Evolutionary conservation across 1,140 invertebrate species (phyloP), one percentile per base, ranked within the genome.

Genomic region (Oncopodura yosiiana): DNA sequence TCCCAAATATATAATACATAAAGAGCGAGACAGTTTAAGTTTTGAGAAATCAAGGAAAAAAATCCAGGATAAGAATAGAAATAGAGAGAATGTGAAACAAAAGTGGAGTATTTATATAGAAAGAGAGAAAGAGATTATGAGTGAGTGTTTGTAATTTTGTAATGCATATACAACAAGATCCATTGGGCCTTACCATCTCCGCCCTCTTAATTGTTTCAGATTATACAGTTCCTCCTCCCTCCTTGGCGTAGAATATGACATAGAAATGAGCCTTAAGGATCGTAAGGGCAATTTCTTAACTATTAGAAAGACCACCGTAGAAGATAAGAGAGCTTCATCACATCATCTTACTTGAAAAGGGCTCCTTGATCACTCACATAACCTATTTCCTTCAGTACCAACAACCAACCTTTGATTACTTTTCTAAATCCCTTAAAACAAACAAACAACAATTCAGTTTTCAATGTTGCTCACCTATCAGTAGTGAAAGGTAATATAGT

Each of bases 171-270:
- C 14, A 14, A 14, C 6, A 9, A 14, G 16, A 16, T 8, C 45
- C 19, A 16, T 39, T 27, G 18, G 53, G 44, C 37, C 42, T 42
- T 30, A 34, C 42, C 34, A 27, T 43, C 41, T 30, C 56, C 56
- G 49, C 56, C n/a, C 56, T 58, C 51, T 43, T 52, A 58, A 52
- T 58, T 51, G 49, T 58, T 52, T 58, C 42, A 51, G 43, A 58
- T 58, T 58, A 58, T 42, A 51, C 42, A 29, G 27, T 29, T 26
- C 32, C 46, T 49, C 46, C 46, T 49, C 14, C 49, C 24, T 18
- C 18, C 29, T 32, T n/a, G 26, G 23, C 54, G 46, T 51, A 9
- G 24, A 24, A 34, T 53, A 18, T 19, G 26, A 41, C 49, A 50
- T 46, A 48, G 32, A 38, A 30, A 49, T 36, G 57, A 24, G 37